Percentiles rank a stretch among this genome's conserved stretches.
Conservation (phyloP, 2,888 invertebrate species). For the Capitulum mitella region DNA sequence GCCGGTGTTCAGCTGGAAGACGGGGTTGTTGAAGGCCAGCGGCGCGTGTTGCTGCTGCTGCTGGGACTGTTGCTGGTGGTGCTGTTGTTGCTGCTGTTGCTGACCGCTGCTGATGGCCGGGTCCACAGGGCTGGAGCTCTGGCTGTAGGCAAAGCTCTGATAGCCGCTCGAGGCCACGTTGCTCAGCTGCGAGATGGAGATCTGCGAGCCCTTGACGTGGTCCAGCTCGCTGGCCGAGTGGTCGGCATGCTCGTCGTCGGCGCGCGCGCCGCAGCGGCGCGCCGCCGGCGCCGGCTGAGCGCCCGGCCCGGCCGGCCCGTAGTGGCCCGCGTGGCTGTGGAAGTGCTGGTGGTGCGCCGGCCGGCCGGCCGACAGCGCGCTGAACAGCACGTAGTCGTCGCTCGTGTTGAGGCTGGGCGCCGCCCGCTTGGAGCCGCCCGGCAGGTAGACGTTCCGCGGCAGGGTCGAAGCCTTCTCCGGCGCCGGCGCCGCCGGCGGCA, state of each 20-base stretch:
- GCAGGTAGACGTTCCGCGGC: constrained; percentile 59
- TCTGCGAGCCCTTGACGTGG: constrained; percentile 65
- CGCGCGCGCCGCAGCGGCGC: constrained; percentile 54
- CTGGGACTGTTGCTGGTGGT: constrained; percentile 27
- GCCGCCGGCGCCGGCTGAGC: constrained; percentile 46
- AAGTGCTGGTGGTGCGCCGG: constrained; percentile 20
- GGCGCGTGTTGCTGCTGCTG: constrained; percentile 27
- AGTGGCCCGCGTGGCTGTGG: constrained; percentile 12
- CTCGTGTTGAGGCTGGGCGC: constrained; percentile 39
- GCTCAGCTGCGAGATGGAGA: constrained; percentile 68
- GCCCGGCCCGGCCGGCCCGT: constrained; percentile 39
- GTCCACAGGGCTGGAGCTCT: constrained; percentile 77
- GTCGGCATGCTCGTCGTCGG: constrained; percentile 55
- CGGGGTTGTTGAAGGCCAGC: constrained; percentile 36
- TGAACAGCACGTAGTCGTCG: constrained; percentile 42
- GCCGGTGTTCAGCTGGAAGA: constrained; percentile 34
- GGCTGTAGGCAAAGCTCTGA: constrained; percentile 80
- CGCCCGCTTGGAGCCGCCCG: constrained; percentile 38
- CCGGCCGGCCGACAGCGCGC: constrained; percentile 38
- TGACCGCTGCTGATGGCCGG: constrained; percentile 32
- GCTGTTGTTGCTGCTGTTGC: constrained; percentile 29
- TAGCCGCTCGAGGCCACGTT: constrained; percentile 77
- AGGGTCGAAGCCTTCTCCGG: constrained; percentile 57
- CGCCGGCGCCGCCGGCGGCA: constrained; percentile 28
- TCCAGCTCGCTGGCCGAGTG: constrained; percentile 44